Conservation (phyloP, 1,140 invertebrate genomes). For the Drosophila paulistorum region DNA sequence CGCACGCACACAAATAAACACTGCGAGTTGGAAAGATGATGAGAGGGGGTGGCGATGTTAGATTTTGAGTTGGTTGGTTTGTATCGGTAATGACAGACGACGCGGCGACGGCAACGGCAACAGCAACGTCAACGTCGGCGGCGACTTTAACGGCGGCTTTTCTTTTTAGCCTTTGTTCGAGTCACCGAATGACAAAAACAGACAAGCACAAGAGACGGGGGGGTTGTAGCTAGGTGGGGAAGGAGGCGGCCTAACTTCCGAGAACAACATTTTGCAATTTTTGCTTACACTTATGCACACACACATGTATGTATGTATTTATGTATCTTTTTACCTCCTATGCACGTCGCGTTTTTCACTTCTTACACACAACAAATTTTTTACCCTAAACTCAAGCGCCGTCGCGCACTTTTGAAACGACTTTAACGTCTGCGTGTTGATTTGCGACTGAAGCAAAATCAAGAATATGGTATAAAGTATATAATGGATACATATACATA, state of each 20-base stretch:
- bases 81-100: slow-evolving; percentile 54
- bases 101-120: slow-evolving; percentile 47
- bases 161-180: slow-evolving; percentile 15
- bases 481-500: neutral
- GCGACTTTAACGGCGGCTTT: slow-evolving; percentile 24
- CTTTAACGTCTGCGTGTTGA: slow-evolving; percentile 27
- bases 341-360: slow-evolving; percentile 21
- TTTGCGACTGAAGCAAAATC: slow-evolving; percentile 26
- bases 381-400: neutral
- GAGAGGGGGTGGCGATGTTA: slow-evolving; percentile 32
- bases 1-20: neutral
- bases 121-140: slow-evolving; percentile 31
- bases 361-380: slow-evolving; percentile 20
- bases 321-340: slow-evolving; percentile 21
- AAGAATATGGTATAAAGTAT: slow-evolving; percentile 3
- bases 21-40: slow-evolving; percentile 35
- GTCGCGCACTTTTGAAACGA: slow-evolving; percentile 35
- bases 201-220: slow-evolving; percentile 5
- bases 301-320: slow-evolving; percentile 1
- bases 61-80: slow-evolving; percentile 5
- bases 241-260: slow-evolving; percentile 33
- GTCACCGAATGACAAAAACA: slow-evolving; percentile 56
- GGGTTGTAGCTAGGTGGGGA: neutral
- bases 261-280: slow-evolving; percentile 61
- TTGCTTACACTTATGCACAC: slow-evolving; percentile 39